A percentile compares a stretch with the other conserved stretches of the same genome.
phyloP scores from a whole-genome alignment of 1,140 invertebrate species.

The Papilio aristodemus region DNA sequence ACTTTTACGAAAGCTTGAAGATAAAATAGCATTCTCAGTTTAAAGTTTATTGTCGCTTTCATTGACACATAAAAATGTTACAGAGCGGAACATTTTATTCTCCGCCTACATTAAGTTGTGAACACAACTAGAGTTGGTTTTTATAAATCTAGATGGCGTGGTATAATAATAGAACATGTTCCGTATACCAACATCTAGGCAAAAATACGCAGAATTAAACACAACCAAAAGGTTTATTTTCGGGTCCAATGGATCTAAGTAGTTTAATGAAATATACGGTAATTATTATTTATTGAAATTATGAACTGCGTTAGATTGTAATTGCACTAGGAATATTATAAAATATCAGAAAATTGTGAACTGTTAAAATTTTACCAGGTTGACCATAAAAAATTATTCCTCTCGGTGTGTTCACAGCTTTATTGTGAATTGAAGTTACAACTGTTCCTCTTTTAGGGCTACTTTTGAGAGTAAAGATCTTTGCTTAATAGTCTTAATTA shows the following conservation, averaged over 20 bases:
- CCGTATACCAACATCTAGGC: too few relatives aligned
- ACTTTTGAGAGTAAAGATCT: conserved; percentile 25
- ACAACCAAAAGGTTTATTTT: too few relatives aligned
- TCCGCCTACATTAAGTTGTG: neutral
- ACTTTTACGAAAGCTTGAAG: neutral
- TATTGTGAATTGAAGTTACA: conserved; percentile 23
- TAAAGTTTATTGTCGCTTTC: conserved; percentile 15
- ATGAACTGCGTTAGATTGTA: too few relatives aligned
- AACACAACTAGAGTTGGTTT: neutral
- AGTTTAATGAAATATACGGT: too few relatives aligned
- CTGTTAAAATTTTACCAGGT: too few relatives aligned
- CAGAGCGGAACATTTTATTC: conserved; percentile 19
- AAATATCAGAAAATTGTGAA: too few relatives aligned
- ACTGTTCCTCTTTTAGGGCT: conserved; percentile 23
- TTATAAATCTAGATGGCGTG: too few relatives aligned
- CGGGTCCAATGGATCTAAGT: too few relatives aligned
- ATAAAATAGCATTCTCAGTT: conserved; percentile 4
- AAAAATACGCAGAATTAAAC: too few relatives aligned
- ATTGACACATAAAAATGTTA: conserved; percentile 19
- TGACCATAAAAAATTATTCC: neutral
- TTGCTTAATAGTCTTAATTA: conserved; percentile 28
- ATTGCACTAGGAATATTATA: too few relatives aligned
- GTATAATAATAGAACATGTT: too few relatives aligned
- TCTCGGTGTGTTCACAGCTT: neutral
- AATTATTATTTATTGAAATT: too few relatives aligned